Evolutionary conservation across 2,113 vertebrate genomes (phyloP), one percentile per base, ranked within the genome.

Genomic region (Fulica atra): DNA sequence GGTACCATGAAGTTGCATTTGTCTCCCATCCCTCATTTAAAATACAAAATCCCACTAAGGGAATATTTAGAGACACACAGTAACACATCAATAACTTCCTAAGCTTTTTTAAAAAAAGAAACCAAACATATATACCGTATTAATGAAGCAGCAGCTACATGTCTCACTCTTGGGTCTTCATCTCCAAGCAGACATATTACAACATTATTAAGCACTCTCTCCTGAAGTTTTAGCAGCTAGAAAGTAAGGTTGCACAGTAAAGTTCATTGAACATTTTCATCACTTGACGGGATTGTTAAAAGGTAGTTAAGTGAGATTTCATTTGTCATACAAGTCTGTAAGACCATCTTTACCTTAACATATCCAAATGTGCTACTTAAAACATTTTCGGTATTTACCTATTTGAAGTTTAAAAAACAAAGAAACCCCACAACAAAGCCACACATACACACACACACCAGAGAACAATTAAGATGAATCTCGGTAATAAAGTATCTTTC

Each of bases 81-180:
- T 29, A 79, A 46, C 29, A 88, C 10, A 3, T 10, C 33, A 82
- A 1, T 76, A 33, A 7, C 38, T 63, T 86, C 38, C 56, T 73
- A 29, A 61, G 31, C 7, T 36, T 14, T 20, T 31, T 76, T 40
- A 18, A 16, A 13, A 7, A 20, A 42, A 40, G 10, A 31, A 56
- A 33, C 4, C 11, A 44, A 65, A 54, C 35, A 24, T 29, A 79
- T 13, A 25, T 97, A 99, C 99, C 99, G 99, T 94, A 97, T 94
- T 63, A 99, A 95, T 1, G 98, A 97, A 15, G 98, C 97, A 2
- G 99, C 98, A 6, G 99, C 99, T 11, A 99, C 97, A 0, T 99
- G 99, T 23, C 99, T 98, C 36, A 99, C 99, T 88, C 99, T 96
- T 17, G 99, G 99, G 95, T 99, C 99, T 42, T 99, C 99, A 44